Evolutionary conservation across 2,888 invertebrate genomes (phyloP), one percentile per base, ranked within the genome.

Genomic region (Lacanobia oleracea): DNA sequence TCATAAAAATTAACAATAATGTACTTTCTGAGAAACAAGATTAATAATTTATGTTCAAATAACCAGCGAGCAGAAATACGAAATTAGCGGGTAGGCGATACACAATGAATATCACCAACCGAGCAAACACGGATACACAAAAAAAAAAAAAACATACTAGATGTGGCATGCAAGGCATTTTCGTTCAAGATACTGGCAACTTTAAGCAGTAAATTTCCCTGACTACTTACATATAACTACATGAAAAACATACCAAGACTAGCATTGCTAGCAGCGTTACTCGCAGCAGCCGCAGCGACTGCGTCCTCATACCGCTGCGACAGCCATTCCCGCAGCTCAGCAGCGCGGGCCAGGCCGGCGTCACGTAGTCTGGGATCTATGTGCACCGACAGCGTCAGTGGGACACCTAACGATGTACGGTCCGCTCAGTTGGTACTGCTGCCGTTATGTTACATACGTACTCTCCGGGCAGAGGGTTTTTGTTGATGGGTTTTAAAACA

Each of bases 291-390:
- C 10, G 98, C 98, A 66, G 97, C 97, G 75, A 98, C 98, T 2
- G 98, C 98, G 94, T 98, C 97, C 88, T 98, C 98, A 89, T 98
- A 96, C 79, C 98, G 96, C 91, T 97, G 97, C 90, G 98, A 97
- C 91, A 98, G 97, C 98, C 98, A 98, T 73, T 96, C 96, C 83
- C 96, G 96, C 91, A 98, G 97, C 88, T 98, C 97, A 27, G 93
- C 94, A 84, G 98, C 97, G 84, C 98, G 97, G 68, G 97, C 96
- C 90, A 97, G 96, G 53, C 98, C 97, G 73, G 98, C 96, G 87
- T 97, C 97, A 88, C 97, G 97, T 83, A 98, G 96, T 89, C 97
- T 97, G 74, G 98, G 98, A 97, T 98, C 98, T 98, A 92, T 86
- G 89, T 89, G 87, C 91, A 92, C 88, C 92, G 89, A 92, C 93